These are phyloP conservation scores for Erythrolamprus reginae DNA, from an alignment of 2,113 vertebrate genomes.

Conservation along the genomic window DNA sequence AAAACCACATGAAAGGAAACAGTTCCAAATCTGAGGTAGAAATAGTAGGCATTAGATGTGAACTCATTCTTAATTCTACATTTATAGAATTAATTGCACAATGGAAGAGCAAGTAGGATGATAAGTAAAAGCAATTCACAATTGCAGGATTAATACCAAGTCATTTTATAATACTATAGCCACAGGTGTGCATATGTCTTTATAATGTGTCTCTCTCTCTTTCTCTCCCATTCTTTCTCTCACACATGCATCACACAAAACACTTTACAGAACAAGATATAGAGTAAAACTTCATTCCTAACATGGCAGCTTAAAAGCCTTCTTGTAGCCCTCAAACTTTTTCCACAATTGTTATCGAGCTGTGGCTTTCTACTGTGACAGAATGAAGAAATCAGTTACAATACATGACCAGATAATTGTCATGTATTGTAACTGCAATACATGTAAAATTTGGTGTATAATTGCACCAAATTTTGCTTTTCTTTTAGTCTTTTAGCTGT, in stretches of 20 bases:
- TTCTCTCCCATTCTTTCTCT: no score
- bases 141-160: neutral
- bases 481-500: neutral
- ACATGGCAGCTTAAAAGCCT: neutral
- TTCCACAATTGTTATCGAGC: neutral
- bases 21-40: neutral
- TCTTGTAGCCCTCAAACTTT: neutral
- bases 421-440: no score
- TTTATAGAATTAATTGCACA: neutral
- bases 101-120: neutral
- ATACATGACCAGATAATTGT: neutral
- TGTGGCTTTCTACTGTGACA: neutral
- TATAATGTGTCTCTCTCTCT: neutral
- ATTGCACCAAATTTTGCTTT: neutral
- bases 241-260: neutral
- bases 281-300: neutral
- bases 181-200: neutral
- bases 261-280: neutral
- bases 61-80: neutral
- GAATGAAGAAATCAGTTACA: neutral
- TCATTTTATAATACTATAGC: neutral
- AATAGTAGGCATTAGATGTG: neutral
- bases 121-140: neutral
- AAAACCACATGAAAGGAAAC: constrained; percentile 8
- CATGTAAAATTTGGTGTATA: no score